These are phyloP conservation scores for Lithodes maja DNA, from an alignment of 2,888 invertebrate species.

Conservation along the genomic window DNA sequence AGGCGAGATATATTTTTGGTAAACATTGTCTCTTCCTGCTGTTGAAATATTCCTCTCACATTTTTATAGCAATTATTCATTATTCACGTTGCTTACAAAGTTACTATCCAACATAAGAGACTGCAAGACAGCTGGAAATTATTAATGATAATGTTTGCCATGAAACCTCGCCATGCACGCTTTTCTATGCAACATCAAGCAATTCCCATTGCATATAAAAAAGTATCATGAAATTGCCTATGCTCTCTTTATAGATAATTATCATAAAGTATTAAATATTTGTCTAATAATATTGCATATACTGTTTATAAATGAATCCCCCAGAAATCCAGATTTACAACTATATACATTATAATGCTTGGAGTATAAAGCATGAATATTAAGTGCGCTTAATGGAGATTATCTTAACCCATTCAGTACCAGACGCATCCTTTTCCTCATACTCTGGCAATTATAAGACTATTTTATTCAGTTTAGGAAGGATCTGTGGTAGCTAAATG, in stretches of 20 bases:
- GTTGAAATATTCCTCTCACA: constrained; percentile 5
- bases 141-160: constrained; percentile 33
- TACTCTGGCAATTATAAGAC: too few relatives aligned
- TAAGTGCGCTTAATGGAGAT: too few relatives aligned
- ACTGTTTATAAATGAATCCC: too few relatives aligned
- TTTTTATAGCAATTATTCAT: neutral
- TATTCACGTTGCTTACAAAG: neutral
- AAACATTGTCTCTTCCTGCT: constrained; percentile 42
- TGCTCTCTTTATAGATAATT: neutral
- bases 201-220: neutral
- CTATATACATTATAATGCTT: too few relatives aligned
- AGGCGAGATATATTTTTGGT: constrained; percentile 45
- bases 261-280: too few relatives aligned
- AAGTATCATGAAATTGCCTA: neutral
- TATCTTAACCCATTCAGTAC: too few relatives aligned
- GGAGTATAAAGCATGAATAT: too few relatives aligned
- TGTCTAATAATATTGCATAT: too few relatives aligned
- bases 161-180: constrained; percentile 46
- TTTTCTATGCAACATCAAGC: constrained; percentile 49
- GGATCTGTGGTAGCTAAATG: too few relatives aligned
- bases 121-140: neutral
- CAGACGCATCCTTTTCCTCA: too few relatives aligned
- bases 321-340: too few relatives aligned
- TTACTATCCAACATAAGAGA: neutral
- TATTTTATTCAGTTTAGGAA: too few relatives aligned